Base-by-base conservation (phyloP, 2,888 invertebrate genomes). In the Mongoloraphidia duomilia region DNA sequence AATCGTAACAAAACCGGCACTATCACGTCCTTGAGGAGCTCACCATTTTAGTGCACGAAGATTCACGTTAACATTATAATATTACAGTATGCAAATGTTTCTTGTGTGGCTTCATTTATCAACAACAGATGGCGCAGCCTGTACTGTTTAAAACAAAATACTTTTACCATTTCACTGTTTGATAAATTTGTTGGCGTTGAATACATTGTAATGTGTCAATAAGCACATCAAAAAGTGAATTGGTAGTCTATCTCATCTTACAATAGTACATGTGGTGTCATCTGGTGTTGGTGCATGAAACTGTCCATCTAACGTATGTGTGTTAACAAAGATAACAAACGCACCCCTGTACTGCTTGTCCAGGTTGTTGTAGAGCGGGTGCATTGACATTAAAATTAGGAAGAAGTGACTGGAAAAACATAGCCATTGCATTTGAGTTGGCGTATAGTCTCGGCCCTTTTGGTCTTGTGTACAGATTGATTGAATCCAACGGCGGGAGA, bases 401-500 rank as follows among this genome's bases (percentile, higher is more conserved):
- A 56, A 85, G 67, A 36, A 88, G 65, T 0, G 87, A 86, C 49
- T 84, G 77, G 60, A 87, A 78, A 65, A 84, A 81, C 65, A 79
- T 73, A 3, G 71, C 70, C 52, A 76, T 64, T 10, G 74, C 62
- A 54, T 56, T 64, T 12, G 63, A 57, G 44, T 55, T 59, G 46
- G 57, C 60, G 49, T 55, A 58, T 10, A 55, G 58, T 36, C 60
- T 53, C 9, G 63, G 61, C 49, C 63, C 61, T 56, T 63, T 62
- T 34, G 71, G 69, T 54, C 77, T 74, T 44, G 76, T 73, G 64
- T 89, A 89, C 50, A 81, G 73, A 59, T 82, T 77, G 34, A 87
- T 75, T 0, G 83, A 78, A 65, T 89, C 84, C 39, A 69, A 58
- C 2, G 89, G 89, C 12, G 89, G 89, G 51, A 88, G 66, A 6